These are phyloP conservation scores for Zaprionus lachaisei DNA, from an alignment of 1,140 invertebrate genomes.

Conservation along the genomic window DNA sequence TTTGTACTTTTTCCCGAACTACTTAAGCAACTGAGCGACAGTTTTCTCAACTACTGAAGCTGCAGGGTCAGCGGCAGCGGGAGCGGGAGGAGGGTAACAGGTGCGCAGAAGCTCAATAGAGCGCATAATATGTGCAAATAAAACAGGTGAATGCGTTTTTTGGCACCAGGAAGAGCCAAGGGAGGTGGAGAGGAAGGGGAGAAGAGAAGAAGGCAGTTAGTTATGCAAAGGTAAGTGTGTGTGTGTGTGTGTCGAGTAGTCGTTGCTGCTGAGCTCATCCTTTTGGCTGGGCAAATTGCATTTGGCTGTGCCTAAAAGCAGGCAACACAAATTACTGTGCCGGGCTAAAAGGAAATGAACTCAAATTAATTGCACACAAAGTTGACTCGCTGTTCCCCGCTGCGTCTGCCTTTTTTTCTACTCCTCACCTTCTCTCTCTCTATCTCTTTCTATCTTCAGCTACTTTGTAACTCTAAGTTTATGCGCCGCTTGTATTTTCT, in stretches of 20 bases:
- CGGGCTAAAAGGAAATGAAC: slow-evolving; percentile 37
- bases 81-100: background rate
- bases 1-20: slow-evolving; percentile 24
- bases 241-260: background rate
- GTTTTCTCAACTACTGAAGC: slow-evolving; percentile 32
- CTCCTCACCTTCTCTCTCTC: background rate
- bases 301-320: slow-evolving; percentile 43
- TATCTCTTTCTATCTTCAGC: too few species aligned
- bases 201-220: slow-evolving; percentile 20
- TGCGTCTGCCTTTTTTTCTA: background rate
- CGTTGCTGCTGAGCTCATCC: background rate
- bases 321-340: slow-evolving; percentile 34
- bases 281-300: slow-evolving; percentile 32
- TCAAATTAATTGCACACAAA: slow-evolving; percentile 46
- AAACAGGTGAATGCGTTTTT: slow-evolving; percentile 69
- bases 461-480: too few species aligned
- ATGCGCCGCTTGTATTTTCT: too few species aligned
- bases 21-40: slow-evolving; percentile 47
- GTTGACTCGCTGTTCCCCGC: slow-evolving; percentile 1
- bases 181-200: background rate
- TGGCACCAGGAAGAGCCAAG: slow-evolving; percentile 6
- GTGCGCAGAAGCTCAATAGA: slow-evolving; percentile 63
- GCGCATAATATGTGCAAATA: slow-evolving; percentile 77
- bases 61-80: background rate
- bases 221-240: slow-evolving; percentile 42